Evolutionary conservation across 2,113 vertebrate genomes (phyloP).

Genomic region (Grus americana): DNA sequence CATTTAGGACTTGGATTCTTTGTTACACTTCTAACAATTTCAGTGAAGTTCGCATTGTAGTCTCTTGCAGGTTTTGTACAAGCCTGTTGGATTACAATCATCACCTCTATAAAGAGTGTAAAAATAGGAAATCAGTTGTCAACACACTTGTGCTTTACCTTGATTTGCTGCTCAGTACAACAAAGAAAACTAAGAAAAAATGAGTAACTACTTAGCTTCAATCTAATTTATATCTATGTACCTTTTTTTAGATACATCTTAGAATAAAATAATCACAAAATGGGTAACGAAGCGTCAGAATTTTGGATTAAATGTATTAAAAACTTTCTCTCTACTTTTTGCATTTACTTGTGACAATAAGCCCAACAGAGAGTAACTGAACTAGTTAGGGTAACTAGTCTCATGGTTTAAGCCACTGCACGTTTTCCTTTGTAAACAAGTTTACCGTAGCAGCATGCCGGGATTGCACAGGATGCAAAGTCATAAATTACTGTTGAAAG

Average conservation of each 20-base stretch:
- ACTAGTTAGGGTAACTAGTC: not conserved
- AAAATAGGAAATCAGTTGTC: not conserved
- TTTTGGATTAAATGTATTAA: not conserved
- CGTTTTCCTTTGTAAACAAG: not conserved
- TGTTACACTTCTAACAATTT: not conserved
- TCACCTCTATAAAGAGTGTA: not conserved
- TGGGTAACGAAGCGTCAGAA: not conserved
- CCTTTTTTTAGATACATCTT: not conserved
- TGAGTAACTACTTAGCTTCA: not conserved
- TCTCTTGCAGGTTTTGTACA: not conserved
- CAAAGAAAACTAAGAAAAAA: not conserved
- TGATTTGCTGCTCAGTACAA: not conserved
- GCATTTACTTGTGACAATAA: not conserved
- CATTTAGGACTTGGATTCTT: not conserved
- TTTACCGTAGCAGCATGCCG: not conserved
- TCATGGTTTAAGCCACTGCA: not conserved
- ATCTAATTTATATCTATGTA: not conserved
- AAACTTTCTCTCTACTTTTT: not conserved
- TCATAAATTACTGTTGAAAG: not conserved
- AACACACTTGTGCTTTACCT: not conserved
- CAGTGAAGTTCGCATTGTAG: not conserved
- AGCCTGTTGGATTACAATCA: not conserved
- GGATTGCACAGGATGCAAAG: not conserved
- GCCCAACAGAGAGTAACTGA: not conserved
- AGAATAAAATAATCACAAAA: not conserved